Evolutionary conservation across 2,797 vertebrate genomes (phyloP), one percentile per base, ranked within the genome.

Genomic region (Phyllotis vaccarum): DNA sequence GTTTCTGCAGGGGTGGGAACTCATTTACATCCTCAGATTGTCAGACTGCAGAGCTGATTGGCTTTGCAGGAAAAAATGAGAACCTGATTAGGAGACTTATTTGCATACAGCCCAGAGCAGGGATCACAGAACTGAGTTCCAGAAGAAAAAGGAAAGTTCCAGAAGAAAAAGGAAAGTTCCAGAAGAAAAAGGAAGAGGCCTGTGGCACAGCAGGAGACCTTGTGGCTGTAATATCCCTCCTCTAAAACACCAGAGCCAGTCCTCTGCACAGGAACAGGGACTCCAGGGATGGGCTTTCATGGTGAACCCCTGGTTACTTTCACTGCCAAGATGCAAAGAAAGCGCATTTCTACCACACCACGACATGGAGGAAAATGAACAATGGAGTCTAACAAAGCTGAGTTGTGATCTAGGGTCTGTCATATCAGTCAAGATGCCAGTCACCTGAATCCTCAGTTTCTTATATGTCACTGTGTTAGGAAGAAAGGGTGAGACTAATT

Each of bases 41-140:
- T 70, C 90, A 95, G 56, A 60, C 21, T 78, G 43, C 10, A 29
- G 87, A 95, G 54, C 37, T 89, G 68, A 96, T 74, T 80, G 82
- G 90, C 34, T 94, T 74, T 90, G 68, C 34, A 62, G 74, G 89
- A 79, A 96, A 58, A 97, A 88, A 52, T 29, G 49, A 86, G 87
- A 76, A 70, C 31, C 52, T 96, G 93, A 95, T 96, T 76, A 75
- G 27, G 49, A 40, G 68, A 29, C 68, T 90, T 31, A 90, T 96
- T 70, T 96, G 94, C 93, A 89, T 89, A 80, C 0, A 56, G 40
- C 86, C 93, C 58, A 66, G 86, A 49, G 56, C 56, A 56, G 17
- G 86, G 49, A 34, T 29, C 46, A 83, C 46, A 43, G 79, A 82
- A 83, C 49, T 54, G 24, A 85, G 62, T 37, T 87, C 49, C 27